Base-by-base conservation (phyloP, 2,888 invertebrate species). In the Aleiodes alternator region DNA sequence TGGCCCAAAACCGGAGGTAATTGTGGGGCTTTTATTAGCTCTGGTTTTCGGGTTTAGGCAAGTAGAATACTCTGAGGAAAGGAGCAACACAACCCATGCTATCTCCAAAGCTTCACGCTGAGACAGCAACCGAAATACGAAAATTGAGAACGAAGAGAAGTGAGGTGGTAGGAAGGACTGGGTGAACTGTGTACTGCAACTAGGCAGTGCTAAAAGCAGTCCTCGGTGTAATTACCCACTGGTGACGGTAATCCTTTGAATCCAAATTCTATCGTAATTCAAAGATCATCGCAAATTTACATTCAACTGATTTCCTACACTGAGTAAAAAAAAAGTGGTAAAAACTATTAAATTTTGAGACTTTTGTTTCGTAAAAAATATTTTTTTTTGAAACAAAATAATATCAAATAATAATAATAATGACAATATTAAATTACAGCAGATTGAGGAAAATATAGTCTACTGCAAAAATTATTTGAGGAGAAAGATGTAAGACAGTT, bases 11-110 rank as follows among this genome's bases (percentile, higher is more conserved):
- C 88, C 86, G 88, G 89, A 89, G 89, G 89, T 89, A 89, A 89
- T 89, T 88, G 88, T 85, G 87, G 29, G 88, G 89, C 88, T 89
- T 89, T 89, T 89, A 89, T 89, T 89, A 89, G 89, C 87, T 86
- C 84, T 85, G 85, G 86, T 86, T 88, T 87, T 86, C 83, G 83
- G 64, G 48, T 50, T 66, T 66, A 50, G 50, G 61, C 61, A 61
- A 61, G 61, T 61, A 61, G 61, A 61, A 61, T 61, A 14, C 34
- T 61, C 61, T 14, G 34, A 61, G 61, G 61, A 61, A 61, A 61
- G 61, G 61, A 61, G 61, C 61, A 61, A 61, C 61, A 61, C 61
- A 61, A 38, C 38, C 61, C 34, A 14, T 61, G 61, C 61, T 61
- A 61, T 38, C 14, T 61, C 61, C 29, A 29, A 38, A 50, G 56